These are phyloP conservation scores for Branchinecta sandiegonensis DNA, from an alignment of 2,888 invertebrate species.

Conservation along the genomic window DNA sequence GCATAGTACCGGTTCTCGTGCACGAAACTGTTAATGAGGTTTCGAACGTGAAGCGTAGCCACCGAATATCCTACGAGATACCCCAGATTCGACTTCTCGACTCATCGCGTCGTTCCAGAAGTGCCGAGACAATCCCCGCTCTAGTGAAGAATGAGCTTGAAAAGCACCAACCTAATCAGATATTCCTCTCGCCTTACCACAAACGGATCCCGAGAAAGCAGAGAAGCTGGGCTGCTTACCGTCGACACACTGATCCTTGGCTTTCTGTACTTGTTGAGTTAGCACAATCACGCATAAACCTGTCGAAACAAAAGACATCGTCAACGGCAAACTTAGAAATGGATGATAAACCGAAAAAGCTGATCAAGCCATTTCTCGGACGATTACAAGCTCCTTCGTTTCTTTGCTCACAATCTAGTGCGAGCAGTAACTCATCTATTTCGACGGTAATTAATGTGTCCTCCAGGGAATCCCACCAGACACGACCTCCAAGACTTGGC, in stretches of 20 bases:
- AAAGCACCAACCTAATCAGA: background rate
- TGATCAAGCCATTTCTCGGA: background rate
- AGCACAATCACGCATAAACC: constrained; percentile 4
- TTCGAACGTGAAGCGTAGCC: too few species aligned
- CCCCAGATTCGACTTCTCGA: background rate
- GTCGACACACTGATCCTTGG: background rate
- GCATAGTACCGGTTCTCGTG: too few species aligned
- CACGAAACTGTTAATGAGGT: too few species aligned
- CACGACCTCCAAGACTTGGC: background rate
- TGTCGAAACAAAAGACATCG: background rate
- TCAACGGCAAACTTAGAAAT: constrained; percentile 11
- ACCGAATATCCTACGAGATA: background rate
- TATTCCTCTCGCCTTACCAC: background rate
- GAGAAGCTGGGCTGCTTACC: background rate
- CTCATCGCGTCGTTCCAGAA: background rate
- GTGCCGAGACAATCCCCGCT: background rate
- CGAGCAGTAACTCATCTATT: background rate
- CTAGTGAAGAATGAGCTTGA: background rate
- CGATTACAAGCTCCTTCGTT: background rate
- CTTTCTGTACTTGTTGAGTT: constrained; percentile 5
- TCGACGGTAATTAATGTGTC: background rate
- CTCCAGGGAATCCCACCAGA: background rate
- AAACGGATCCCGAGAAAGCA: background rate
- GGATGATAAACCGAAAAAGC: background rate
- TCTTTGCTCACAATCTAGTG: background rate